These are phyloP conservation scores for Arremon brunneinucha DNA, from an alignment of 2,797 vertebrate species.

Conservation along the genomic window DNA sequence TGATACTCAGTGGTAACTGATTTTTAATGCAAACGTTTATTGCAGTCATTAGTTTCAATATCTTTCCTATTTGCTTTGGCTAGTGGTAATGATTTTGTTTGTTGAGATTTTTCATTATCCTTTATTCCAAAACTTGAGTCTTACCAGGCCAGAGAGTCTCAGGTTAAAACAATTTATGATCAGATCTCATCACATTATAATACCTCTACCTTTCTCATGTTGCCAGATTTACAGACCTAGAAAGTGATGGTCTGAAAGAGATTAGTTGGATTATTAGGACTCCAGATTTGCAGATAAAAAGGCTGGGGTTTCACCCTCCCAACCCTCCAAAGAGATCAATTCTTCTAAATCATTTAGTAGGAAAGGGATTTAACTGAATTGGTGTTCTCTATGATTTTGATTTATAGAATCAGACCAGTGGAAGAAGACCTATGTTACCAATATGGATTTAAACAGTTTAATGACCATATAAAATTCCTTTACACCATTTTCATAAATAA, in stretches of 20 bases:
- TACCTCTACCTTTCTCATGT: background rate
- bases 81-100: background rate
- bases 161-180: background rate
- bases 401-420: background rate
- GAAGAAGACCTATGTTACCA: background rate
- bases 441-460: background rate
- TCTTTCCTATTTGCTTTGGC: background rate
- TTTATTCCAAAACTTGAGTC: background rate
- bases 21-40: background rate
- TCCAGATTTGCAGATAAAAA: background rate
- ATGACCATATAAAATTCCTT: background rate
- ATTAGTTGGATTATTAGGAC: background rate
- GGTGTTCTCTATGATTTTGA: background rate
- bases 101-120: background rate
- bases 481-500: background rate
- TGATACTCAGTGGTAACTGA: background rate
- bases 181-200: background rate
- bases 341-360: background rate
- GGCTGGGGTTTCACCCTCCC: rapidly evolving
- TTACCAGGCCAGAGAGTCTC: background rate
- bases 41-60: background rate
- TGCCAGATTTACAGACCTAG: background rate
- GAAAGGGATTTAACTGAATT: background rate
- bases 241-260: background rate
- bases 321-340: background rate